Evolutionary conservation across 1,140 invertebrate species (phyloP), one percentile per base, ranked within the genome.

Genomic region (Caenorhabditis brenneri): DNA sequence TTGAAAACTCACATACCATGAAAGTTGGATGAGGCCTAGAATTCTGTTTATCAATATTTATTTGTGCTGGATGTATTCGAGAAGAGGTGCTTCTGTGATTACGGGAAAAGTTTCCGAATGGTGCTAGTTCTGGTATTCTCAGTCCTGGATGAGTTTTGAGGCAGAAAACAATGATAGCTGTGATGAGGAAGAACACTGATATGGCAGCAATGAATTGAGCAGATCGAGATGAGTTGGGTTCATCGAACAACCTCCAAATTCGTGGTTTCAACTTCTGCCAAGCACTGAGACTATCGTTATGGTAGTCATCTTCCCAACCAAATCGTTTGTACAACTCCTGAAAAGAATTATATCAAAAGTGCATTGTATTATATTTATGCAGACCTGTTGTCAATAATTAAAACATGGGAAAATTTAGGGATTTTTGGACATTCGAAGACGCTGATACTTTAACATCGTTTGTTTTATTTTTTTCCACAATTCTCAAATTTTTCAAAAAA

Each of bases 161-260:
- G 92, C 96, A 97, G 92, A 98, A 98, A 78, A 95, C 96, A 91
- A 99, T 92, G 91, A 99, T 99, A 74, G 97, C 98, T 84, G 98
- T 94, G 92, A 96, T 97, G 91, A 99, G 99, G 93, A 99, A 98
- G 93, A 97, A 96, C 85, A 99, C 95, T 84, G 97, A 98, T 90
- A 98, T 94, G 60, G 97, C 94, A 65, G 96, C 96, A 91, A 98
- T 95, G 88, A 97, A 94, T 96, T 98, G 94, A 80, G 95, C 95
- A 60, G 93, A 92, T 53, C 93, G 93, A 53, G 95, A 96, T 51
- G 95, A 96, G 87, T 95, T 95, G 0, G 95, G 95, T 89, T 97
- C 95, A 89, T 97, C 95, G 90, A 97, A 96, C 78, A 97, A 91
- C 2, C 95, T 93, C 95, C 95, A 97, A 36, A 96, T 93, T 90